Conservation (phyloP, 2,113 vertebrate genomes). For the Cyprinodon tularosa region DNA sequence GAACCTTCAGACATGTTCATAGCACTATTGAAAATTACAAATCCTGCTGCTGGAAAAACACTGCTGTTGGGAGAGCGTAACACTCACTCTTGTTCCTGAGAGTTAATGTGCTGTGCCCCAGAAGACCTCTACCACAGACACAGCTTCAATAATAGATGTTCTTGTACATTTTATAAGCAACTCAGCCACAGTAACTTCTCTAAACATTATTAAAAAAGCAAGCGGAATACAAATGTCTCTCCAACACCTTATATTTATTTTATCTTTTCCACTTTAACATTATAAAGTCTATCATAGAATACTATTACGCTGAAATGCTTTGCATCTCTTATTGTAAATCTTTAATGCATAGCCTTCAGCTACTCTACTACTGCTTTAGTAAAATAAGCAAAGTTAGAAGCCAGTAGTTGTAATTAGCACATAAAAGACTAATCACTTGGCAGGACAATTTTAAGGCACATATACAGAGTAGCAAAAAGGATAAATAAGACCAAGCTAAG, state of each 20-base stretch:
- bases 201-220: slow-evolving; percentile 19
- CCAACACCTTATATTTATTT: slow-evolving; percentile 5
- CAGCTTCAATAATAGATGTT: slow-evolving; percentile 69
- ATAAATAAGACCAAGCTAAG: slow-evolving; percentile 16
- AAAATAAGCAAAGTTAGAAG: slow-evolving; percentile 32
- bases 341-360: neutral
- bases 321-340: neutral
- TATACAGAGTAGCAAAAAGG: slow-evolving; percentile 19
- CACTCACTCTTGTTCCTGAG: slow-evolving; percentile 40
- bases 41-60: slow-evolving; percentile 11
- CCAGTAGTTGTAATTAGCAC: slow-evolving; percentile 30
- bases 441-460: slow-evolving; percentile 17
- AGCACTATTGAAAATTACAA: slow-evolving; percentile 17
- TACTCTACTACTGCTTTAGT: slow-evolving; percentile 18
- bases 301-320: neutral
- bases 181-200: slow-evolving; percentile 37
- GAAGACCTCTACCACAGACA: slow-evolving; percentile 51
- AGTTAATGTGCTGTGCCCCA: slow-evolving; percentile 43
- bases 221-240: slow-evolving; percentile 37
- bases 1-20: slow-evolving; percentile 14
- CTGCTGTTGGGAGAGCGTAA: slow-evolving; percentile 23
- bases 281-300: slow-evolving; percentile 11
- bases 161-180: slow-evolving; percentile 49
- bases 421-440: slow-evolving; percentile 26
- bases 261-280: slow-evolving; percentile 1